These are phyloP conservation scores for Cynopterus brachyotis DNA, from an alignment of 2,113 vertebrate species.

Conservation along the genomic window DNA sequence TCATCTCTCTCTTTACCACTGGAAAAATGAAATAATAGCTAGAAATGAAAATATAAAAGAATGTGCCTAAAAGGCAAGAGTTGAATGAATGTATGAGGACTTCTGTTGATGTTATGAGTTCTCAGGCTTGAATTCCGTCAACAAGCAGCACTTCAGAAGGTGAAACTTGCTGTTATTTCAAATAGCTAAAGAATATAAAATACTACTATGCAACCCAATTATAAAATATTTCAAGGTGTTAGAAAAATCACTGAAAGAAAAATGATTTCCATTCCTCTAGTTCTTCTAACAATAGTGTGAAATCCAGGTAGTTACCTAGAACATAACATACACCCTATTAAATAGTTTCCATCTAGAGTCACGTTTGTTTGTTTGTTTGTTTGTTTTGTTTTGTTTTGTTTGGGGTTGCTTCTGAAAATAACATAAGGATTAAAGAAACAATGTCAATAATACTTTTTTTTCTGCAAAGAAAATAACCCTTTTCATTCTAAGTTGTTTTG, in stretches of 20 bases:
- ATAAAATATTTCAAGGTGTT: not conserved
- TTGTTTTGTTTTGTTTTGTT: no score
- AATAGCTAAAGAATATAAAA: conserved; percentile 27
- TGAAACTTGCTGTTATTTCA: not conserved
- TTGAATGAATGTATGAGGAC: conserved; percentile 39
- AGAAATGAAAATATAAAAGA: conserved; percentile 47
- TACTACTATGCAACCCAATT: not conserved
- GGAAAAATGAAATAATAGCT: conserved; percentile 48
- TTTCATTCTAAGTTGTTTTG: not conserved
- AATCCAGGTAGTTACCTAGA: not conserved
- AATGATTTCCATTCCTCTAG: not conserved
- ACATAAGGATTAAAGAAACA: not conserved
- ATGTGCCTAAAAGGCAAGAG: not conserved
- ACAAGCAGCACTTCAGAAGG: not conserved
- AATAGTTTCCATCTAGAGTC: not conserved
- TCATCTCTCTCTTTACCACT: conserved; percentile 46
- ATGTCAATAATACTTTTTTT: not conserved
- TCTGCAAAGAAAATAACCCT: not conserved
- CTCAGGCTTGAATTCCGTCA: not conserved
- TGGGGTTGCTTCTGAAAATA: not conserved
- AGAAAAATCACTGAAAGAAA: not conserved
- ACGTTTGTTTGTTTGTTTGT: not conserved
- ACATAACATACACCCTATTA: not conserved
- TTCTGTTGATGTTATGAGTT: not conserved
- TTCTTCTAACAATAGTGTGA: not conserved